Conservation (phyloP, 2,888 invertebrate genomes). For the Malacosoma neustria region DNA sequence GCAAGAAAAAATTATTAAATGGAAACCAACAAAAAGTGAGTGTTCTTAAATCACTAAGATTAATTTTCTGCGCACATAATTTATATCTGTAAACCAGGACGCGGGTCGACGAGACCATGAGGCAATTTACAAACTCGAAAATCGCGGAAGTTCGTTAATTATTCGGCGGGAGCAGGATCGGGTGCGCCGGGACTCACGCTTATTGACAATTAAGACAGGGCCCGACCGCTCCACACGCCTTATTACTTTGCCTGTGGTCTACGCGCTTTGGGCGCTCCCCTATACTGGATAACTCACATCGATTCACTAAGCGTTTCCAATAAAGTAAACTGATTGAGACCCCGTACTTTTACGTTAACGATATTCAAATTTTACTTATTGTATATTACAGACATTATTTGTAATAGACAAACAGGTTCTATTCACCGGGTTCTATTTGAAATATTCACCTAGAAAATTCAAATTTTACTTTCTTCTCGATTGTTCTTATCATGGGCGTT, state of each 20-base stretch:
- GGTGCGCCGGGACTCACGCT: conserved; percentile 58
- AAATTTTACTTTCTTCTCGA: no score
- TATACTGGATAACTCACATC: conserved; percentile 31
- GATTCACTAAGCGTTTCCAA: conserved; percentile 19
- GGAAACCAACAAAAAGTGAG: conserved; percentile 37
- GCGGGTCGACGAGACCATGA: conserved; percentile 67
- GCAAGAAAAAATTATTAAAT: conserved; percentile 12
- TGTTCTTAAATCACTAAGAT: conserved; percentile 64
- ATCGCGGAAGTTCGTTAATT: conserved; percentile 74
- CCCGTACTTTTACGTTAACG: no score
- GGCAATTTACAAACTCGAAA: conserved; percentile 74
- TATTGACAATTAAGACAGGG: conserved; percentile 71
- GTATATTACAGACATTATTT: no score
- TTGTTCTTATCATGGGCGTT: no score
- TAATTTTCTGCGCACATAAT: conserved; percentile 68
- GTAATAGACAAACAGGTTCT: no score
- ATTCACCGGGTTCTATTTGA: no score
- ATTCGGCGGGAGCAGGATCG: conserved; percentile 55
- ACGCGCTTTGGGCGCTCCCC: conserved; percentile 11
- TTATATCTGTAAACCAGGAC: conserved; percentile 65
- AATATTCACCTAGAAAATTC: no score
- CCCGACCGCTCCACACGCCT: conserved; percentile 51
- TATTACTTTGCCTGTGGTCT: conserved; percentile 49
- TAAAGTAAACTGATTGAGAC: conserved; percentile 34
- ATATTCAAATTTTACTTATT: no score